phyloP scores from a whole-genome alignment of 2,113 vertebrate genomes.

The Setophaga kirtlandii region DNA sequence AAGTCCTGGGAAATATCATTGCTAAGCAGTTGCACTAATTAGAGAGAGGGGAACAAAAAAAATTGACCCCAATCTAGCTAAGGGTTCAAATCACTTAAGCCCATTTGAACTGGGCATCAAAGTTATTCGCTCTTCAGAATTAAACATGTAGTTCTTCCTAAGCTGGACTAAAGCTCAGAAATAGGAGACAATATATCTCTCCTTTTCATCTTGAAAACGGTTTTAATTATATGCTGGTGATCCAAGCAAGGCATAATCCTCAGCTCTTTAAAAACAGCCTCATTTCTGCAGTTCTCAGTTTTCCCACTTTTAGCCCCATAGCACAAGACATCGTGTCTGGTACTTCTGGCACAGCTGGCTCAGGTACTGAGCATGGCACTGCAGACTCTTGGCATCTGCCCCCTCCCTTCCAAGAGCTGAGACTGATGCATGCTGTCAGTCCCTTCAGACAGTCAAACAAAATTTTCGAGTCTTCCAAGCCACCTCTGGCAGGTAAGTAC shows the following conservation, averaged over 20 bases:
- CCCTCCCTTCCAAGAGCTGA: not conserved
- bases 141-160: not conserved
- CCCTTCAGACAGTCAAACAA: not conserved
- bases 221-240: not conserved
- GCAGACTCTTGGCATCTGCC: not conserved
- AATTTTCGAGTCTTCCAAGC: not conserved
- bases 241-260: not conserved
- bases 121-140: not conserved
- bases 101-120: not conserved
- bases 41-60: not conserved
- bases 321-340: not conserved
- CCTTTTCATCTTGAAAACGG: not conserved
- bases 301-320: not conserved
- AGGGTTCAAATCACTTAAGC: not conserved
- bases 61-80: slow-evolving; percentile 1
- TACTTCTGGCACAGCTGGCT: not conserved
- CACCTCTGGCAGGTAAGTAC: not conserved
- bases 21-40: slow-evolving; percentile 24
- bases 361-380: accelerated
- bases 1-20: slow-evolving; percentile 32
- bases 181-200: not conserved
- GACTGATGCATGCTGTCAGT: not conserved
- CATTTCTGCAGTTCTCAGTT: not conserved
- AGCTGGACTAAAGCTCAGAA: not conserved
- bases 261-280: not conserved